Percentiles rank a stretch among this genome's conserved stretches.
These are phyloP conservation scores for Orbicella faveolata DNA, from an alignment of 64 coral and sea anemone species.

Conservation along the genomic window DNA sequence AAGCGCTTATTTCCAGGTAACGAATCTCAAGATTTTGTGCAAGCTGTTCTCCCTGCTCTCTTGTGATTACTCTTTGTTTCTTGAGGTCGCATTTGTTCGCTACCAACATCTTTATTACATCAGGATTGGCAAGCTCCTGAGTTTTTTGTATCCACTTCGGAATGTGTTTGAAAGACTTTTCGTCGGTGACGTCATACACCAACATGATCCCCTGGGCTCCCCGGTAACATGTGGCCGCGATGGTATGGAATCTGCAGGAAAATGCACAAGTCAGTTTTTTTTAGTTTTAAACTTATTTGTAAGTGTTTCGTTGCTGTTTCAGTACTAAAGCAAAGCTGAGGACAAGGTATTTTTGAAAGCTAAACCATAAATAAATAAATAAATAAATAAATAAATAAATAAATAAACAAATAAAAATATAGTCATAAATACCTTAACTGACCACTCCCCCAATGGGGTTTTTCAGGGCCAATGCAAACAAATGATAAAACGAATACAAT, in stretches of 20 bases:
- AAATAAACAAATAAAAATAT: too few species aligned
- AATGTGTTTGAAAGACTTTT: slow-evolving; percentile 83
- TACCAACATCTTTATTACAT: slow-evolving; percentile 79
- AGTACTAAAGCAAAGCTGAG: too few species aligned
- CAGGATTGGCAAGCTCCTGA: slow-evolving; percentile 82
- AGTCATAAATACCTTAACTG: too few species aligned
- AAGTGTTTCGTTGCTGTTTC: too few species aligned
- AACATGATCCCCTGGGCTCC: slow-evolving; percentile 93
- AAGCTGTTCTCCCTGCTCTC: slow-evolving; percentile 70
- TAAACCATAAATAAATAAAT: too few species aligned
- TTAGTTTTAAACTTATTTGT: too few species aligned
- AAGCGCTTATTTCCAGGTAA: slow-evolving; percentile 87
- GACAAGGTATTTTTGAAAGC: too few species aligned
- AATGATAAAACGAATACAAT: too few species aligned
- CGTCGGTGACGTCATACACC: slow-evolving; percentile 94
- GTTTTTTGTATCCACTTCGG: slow-evolving; percentile 87
- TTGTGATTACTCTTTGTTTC: slow-evolving; percentile 59
- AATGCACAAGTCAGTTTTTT: neutral
- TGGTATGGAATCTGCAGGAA: slow-evolving; percentile 81
- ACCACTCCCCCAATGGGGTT: too few species aligned
- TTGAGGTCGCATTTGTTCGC: slow-evolving; percentile 95
- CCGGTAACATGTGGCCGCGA: slow-evolving; percentile 90
- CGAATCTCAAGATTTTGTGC: slow-evolving; percentile 61
- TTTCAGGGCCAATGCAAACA: too few species aligned
- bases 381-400: too few species aligned